Evolutionary conservation across 2,888 invertebrate genomes (phyloP).

Genomic region (Drosophila kambysellisi): DNA sequence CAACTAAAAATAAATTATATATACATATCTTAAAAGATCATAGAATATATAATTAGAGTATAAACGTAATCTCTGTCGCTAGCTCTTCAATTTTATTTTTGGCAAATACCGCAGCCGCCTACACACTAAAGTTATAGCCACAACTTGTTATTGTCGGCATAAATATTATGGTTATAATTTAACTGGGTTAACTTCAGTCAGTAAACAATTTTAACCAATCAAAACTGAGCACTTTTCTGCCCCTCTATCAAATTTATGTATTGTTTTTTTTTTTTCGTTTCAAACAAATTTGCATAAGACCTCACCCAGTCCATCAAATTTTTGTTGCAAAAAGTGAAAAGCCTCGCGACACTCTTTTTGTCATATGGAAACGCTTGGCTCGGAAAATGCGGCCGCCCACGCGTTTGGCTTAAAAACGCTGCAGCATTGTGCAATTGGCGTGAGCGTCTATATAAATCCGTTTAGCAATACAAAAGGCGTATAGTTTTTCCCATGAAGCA

Average conservation of each 20-base stretch:
- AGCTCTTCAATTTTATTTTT: slow-evolving; percentile 34
- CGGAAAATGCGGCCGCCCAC: slow-evolving; percentile 38
- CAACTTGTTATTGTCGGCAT: slow-evolving; percentile 44
- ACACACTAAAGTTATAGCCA: slow-evolving; percentile 21
- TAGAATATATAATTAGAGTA: slow-evolving; percentile 10
- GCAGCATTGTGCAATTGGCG: slow-evolving; percentile 74
- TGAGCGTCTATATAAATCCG: slow-evolving; percentile 77
- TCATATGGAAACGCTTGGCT: slow-evolving; percentile 12
- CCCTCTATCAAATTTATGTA: slow-evolving; percentile 45
- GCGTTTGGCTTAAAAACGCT: slow-evolving; percentile 12
- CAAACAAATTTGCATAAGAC: slow-evolving; percentile 61
- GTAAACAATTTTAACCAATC: slow-evolving; percentile 42
- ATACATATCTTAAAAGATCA: background rate
- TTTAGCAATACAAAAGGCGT: slow-evolving; percentile 72
- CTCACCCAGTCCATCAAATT: slow-evolving; percentile 38
- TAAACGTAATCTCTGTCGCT: slow-evolving; percentile 30
- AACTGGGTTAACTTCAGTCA: slow-evolving; percentile 63
- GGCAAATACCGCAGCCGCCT: slow-evolving; percentile 43
- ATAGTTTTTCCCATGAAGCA: slow-evolving; percentile 69
- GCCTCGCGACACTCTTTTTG: slow-evolving; percentile 47
- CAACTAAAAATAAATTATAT: background rate
- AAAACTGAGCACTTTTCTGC: slow-evolving; percentile 24
- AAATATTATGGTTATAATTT: slow-evolving; percentile 57
- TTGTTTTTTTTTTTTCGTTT: slow-evolving; percentile 23
- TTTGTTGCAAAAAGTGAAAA: slow-evolving; percentile 48